Evolutionary conservation across 2,113 vertebrate genomes (phyloP).

Genomic region (Corythornis madagascariensis): DNA sequence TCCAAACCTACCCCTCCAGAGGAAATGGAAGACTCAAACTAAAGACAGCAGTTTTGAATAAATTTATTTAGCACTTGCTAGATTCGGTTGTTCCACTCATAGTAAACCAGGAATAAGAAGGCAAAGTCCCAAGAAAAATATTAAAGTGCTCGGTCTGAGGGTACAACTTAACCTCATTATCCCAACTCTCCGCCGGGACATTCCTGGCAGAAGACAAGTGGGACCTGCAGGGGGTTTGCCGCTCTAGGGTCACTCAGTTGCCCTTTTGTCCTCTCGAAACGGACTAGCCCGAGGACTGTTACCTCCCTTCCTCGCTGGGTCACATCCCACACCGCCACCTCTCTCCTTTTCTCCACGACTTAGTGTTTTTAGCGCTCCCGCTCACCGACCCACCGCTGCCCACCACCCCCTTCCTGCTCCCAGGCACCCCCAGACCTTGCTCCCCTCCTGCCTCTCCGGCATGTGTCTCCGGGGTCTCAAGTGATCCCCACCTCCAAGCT

Average conservation of each 20-base stretch:
- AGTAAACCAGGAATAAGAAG: not conserved
- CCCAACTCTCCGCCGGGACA: not conserved
- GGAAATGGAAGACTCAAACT: not conserved
- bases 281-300: not conserved
- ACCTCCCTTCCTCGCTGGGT: not conserved
- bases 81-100: not conserved
- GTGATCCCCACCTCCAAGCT: too few relatives aligned
- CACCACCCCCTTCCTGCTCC: not conserved
- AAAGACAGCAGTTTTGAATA: not conserved
- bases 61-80: not conserved
- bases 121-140: not conserved
- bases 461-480: not conserved
- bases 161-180: not conserved
- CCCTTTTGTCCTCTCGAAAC: not conserved
- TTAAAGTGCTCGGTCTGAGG: not conserved
- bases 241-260: not conserved
- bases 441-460: not conserved
- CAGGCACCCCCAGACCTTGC: not conserved
- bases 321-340: not conserved
- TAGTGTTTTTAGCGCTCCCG: not conserved
- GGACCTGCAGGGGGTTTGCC: not conserved
- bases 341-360: not conserved
- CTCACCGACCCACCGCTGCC: rapidly evolving
- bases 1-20: not conserved
- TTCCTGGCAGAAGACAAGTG: not conserved